Conservation (phyloP, 2,797 vertebrate species). For the Philypnodon macrostomus region DNA sequence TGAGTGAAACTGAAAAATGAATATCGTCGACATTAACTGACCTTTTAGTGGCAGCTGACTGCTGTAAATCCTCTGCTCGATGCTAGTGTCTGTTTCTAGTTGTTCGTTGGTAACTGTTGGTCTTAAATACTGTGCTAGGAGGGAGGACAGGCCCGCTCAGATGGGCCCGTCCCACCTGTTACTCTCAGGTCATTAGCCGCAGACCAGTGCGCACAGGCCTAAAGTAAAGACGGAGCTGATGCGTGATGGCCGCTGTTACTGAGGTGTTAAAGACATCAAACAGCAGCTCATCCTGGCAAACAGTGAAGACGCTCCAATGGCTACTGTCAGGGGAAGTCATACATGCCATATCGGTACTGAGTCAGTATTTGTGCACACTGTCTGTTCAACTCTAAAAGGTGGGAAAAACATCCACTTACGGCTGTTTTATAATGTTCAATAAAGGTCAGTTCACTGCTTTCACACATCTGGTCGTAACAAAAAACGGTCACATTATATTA, state of each 20-base stretch:
- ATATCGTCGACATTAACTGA: conserved; percentile 39
- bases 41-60: conserved; percentile 28
- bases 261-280: conserved; percentile 75
- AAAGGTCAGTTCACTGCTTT: not conserved
- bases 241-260: conserved; percentile 65
- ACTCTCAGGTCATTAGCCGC: conserved; percentile 76
- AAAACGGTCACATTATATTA: not conserved
- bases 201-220: not conserved
- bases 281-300: conserved; percentile 71
- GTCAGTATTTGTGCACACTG: conserved; percentile 40
- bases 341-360: conserved; percentile 26
- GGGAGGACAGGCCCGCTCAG: conserved; percentile 31
- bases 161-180: conserved; percentile 56
- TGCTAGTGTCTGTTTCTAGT: conserved; percentile 39
- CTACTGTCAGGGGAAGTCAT: conserved; percentile 48
- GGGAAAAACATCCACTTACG: conserved; percentile 24
- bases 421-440: conserved; percentile 23
- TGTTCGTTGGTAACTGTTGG: conserved; percentile 3
- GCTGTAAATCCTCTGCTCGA: conserved; percentile 46
- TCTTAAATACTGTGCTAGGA: conserved; percentile 58
- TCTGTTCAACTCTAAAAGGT: conserved; percentile 26
- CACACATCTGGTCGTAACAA: not conserved
- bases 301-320: conserved; percentile 53
- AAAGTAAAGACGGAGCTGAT: conserved; percentile 46
- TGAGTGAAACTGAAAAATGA: not conserved